Conservation (phyloP, 2,797 vertebrate species). For the Acomys russatus region DNA sequence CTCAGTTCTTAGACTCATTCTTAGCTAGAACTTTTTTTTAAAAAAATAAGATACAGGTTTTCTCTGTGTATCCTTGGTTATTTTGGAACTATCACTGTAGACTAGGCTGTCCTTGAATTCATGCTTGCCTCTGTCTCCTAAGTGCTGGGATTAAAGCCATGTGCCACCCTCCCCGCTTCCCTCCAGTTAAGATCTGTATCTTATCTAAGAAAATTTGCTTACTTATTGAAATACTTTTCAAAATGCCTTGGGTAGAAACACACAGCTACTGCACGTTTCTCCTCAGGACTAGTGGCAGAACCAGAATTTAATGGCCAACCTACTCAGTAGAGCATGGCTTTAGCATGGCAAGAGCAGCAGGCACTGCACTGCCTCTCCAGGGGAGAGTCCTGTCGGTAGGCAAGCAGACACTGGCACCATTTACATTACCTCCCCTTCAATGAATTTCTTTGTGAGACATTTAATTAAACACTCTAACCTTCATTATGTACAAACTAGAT, state of each 20-base stretch:
- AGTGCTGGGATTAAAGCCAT: not conserved
- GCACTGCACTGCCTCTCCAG: not conserved
- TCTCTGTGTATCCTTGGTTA: not conserved
- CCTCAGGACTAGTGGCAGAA: not conserved
- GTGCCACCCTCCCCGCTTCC: not conserved
- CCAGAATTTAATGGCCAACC: not conserved
- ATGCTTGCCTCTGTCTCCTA: not conserved
- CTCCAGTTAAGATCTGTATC: not conserved
- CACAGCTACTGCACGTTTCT: not conserved
- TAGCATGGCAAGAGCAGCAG: not conserved
- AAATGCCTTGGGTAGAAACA: constrained; percentile 21
- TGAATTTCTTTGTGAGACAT: not conserved
- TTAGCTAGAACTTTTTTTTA: too few species aligned
- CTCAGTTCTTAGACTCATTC: too few species aligned
- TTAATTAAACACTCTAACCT: constrained; percentile 38
- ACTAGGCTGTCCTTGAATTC: not conserved
- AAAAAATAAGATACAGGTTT: not conserved
- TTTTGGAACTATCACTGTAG: not conserved
- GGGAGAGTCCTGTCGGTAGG: not conserved
- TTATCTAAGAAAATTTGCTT: constrained; percentile 57
- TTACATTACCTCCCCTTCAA: not conserved
- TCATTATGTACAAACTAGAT: constrained; percentile 66
- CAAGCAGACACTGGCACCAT: not conserved
- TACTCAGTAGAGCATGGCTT: not conserved
- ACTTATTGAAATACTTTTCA: not conserved